These are phyloP conservation scores for Saccostrea cuccullata DNA, from an alignment of 1,140 invertebrate species.

Conservation along the genomic window DNA sequence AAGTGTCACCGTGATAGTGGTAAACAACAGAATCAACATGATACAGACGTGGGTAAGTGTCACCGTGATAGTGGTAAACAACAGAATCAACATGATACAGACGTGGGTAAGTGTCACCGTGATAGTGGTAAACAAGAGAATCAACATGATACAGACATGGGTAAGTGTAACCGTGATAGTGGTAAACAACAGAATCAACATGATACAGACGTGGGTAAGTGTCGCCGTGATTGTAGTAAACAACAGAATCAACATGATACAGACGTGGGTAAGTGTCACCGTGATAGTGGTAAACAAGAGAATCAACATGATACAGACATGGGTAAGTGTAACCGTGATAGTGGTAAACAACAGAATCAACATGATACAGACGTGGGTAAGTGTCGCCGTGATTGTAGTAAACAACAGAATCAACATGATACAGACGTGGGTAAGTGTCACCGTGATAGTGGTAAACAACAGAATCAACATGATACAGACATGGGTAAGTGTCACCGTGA, in stretches of 20 bases:
- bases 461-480: conserved; percentile 87
- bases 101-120: conserved; percentile 84
- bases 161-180: conserved; percentile 56
- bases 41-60: conserved; percentile 88
- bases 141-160: conserved; percentile 90
- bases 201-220: conserved; percentile 88
- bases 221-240: neutral
- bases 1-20: conserved; percentile 37
- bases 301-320: conserved; percentile 90
- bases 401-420: conserved; percentile 73
- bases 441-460: neutral
- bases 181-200: conserved; percentile 55
- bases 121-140: neutral
- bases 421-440: conserved; percentile 88
- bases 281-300: neutral
- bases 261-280: conserved; percentile 86
- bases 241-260: conserved; percentile 79
- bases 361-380: conserved; percentile 88
- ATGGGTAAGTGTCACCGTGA: conserved; percentile 80
- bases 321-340: conserved; percentile 77
- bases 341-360: conserved; percentile 36
- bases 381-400: neutral
- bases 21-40: conserved; percentile 66
- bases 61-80: neutral
- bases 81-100: conserved; percentile 83